These are phyloP conservation scores for Boloria selene DNA, from an alignment of 2,888 invertebrate genomes.

Conservation along the genomic window DNA sequence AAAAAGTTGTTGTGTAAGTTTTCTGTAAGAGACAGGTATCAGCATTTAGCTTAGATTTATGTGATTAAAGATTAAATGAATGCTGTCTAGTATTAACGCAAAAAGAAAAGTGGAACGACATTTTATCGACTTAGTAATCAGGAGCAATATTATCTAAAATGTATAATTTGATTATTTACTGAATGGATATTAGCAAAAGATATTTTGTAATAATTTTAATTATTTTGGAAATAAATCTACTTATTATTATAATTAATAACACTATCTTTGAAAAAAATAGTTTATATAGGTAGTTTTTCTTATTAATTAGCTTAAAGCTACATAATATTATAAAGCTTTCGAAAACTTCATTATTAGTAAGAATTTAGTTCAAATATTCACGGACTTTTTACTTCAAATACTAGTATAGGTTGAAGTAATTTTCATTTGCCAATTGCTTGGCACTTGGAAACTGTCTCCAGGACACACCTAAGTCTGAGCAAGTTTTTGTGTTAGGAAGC, in stretches of 20 bases:
- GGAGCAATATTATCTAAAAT: background rate
- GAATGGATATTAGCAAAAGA: too few species aligned
- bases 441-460: slow-evolving; percentile 9
- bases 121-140: background rate
- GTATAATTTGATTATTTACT: background rate
- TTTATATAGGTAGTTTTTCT: too few species aligned
- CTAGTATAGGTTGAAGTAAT: background rate
- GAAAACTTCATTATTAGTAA: too few species aligned
- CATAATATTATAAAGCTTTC: too few species aligned
- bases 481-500: slow-evolving; percentile 28
- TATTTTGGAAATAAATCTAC: too few species aligned
- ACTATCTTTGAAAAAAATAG: too few species aligned
- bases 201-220: too few species aligned
- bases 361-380: too few species aligned
- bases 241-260: too few species aligned
- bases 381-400: background rate
- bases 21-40: slow-evolving; percentile 39
- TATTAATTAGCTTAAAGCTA: too few species aligned
- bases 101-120: background rate
- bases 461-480: slow-evolving; percentile 23
- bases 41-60: slow-evolving; percentile 6
- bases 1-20: slow-evolving; percentile 57
- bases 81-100: background rate
- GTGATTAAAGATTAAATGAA: slow-evolving; percentile 5
- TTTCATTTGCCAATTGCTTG: slow-evolving; percentile 15